Percentiles rank a stretch among this genome's conserved stretches.
These are phyloP conservation scores for Nasalis larvatus DNA, from an alignment of 2,113 vertebrate species.

Conservation along the genomic window DNA sequence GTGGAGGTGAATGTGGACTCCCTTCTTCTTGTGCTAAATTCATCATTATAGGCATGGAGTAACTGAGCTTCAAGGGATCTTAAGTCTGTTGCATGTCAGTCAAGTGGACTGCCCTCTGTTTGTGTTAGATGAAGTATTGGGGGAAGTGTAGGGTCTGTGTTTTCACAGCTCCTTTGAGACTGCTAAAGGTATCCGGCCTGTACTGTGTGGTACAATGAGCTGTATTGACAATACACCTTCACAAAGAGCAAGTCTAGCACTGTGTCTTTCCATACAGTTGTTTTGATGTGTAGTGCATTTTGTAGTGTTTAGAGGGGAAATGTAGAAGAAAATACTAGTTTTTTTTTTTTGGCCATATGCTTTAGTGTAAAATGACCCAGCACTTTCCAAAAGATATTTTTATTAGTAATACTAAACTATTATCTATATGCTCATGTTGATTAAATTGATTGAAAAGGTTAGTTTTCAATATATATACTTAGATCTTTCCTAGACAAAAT, in stretches of 20 bases:
- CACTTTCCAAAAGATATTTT: slow-evolving; percentile 9
- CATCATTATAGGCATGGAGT: background rate
- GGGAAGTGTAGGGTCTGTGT: background rate
- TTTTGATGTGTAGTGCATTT: background rate
- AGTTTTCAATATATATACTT: background rate
- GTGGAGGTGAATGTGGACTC: background rate
- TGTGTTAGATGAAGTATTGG: background rate
- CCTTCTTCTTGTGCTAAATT: background rate
- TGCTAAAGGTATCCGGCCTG: background rate
- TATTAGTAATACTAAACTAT: background rate
- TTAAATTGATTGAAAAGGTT: background rate
- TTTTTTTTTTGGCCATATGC: background rate
- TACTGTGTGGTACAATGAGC: too few species aligned
- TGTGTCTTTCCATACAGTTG: background rate
- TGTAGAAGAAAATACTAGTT: background rate
- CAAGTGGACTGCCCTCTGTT: background rate
- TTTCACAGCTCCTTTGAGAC: background rate
- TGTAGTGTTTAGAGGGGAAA: background rate
- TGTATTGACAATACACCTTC: background rate
- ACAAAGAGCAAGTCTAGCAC: background rate
- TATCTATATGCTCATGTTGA: background rate
- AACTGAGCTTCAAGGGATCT: background rate
- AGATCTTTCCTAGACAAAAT: background rate
- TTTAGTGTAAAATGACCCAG: background rate
- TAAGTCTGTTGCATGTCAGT: background rate